Conservation (phyloP, 2,888 invertebrate species). For the Syrphus vitripennis region DNA sequence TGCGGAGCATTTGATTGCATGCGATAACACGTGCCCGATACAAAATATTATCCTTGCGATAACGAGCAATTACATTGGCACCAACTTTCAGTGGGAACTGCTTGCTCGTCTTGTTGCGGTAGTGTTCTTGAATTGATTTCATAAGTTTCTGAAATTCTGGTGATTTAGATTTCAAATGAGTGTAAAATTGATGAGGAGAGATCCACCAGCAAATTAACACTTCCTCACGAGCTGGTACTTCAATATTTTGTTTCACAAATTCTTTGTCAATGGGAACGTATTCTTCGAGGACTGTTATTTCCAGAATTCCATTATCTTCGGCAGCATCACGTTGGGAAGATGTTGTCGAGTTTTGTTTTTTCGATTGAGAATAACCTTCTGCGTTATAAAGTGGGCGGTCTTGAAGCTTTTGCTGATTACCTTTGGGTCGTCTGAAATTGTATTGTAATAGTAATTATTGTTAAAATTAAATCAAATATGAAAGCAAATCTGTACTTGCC, state of each 20-base stretch:
- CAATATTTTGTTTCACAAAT: slow-evolving; percentile 82
- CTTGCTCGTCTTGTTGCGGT: slow-evolving; percentile 82
- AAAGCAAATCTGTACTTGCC: slow-evolving; percentile 69
- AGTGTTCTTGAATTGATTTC: slow-evolving; percentile 87
- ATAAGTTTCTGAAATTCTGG: slow-evolving; percentile 86
- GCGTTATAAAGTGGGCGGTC: slow-evolving; percentile 69
- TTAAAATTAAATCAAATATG: too few species aligned
- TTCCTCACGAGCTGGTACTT: slow-evolving; percentile 83
- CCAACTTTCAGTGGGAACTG: slow-evolving; percentile 82
- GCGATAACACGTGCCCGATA: slow-evolving; percentile 87
- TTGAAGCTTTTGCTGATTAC: slow-evolving; percentile 41
- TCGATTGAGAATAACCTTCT: slow-evolving; percentile 77
- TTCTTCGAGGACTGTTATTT: slow-evolving; percentile 74
- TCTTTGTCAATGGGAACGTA: slow-evolving; percentile 82
- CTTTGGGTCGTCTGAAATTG: slow-evolving; percentile 73
- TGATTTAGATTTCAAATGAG: slow-evolving; percentile 83
- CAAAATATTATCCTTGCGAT: slow-evolving; percentile 87
- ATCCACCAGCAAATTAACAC: slow-evolving; percentile 89
- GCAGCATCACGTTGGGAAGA: slow-evolving; percentile 48
- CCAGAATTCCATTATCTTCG: slow-evolving; percentile 25
- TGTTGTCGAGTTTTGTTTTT: slow-evolving; percentile 75
- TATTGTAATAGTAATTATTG: too few species aligned
- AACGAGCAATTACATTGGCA: slow-evolving; percentile 86
- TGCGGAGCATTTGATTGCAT: slow-evolving; percentile 82
- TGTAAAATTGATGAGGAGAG: slow-evolving; percentile 88